These are phyloP conservation scores for Philopotamus ludificatus DNA, from an alignment of 1,140 invertebrate genomes.

Conservation along the genomic window DNA sequence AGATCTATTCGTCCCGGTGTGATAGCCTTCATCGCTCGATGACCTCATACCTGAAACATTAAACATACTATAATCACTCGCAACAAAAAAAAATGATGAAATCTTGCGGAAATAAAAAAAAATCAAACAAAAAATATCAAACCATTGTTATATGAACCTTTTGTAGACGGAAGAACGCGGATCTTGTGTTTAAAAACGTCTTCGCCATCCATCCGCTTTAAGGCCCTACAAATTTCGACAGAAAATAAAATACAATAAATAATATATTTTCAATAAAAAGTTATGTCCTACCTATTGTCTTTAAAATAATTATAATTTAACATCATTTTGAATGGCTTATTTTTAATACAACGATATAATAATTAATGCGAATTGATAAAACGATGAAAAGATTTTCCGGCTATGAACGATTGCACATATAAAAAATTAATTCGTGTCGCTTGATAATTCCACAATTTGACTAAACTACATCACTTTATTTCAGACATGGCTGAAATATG, in stretches of 20 bases:
- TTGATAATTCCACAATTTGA: no score
- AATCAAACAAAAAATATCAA: no score
- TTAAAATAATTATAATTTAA: conserved; percentile 38
- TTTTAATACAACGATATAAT: no score
- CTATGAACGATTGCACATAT: no score
- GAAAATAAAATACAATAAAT: conserved; percentile 20
- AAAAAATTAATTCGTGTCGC: no score
- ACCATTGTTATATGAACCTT: conserved; percentile 34
- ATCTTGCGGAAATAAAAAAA: no score
- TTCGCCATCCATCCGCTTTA: conserved; percentile 82
- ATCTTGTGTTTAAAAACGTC: conserved; percentile 80
- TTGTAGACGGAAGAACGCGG: conserved; percentile 43
- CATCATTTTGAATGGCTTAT: conserved; percentile 39
- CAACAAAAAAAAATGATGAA: not conserved
- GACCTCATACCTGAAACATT: conserved; percentile 26
- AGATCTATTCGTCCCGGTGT: conserved; percentile 44
- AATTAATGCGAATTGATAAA: no score
- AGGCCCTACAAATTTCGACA: conserved; percentile 61
- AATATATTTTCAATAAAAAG: conserved; percentile 8
- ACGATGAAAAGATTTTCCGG: no score
- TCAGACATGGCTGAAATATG: no score
- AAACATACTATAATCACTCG: no score
- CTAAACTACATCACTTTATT: no score
- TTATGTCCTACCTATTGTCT: conserved; percentile 39
- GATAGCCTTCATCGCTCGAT: conserved; percentile 56